Evolutionary conservation across 2,113 vertebrate genomes (phyloP).

Genomic region (Triplophysa tibetana): DNA sequence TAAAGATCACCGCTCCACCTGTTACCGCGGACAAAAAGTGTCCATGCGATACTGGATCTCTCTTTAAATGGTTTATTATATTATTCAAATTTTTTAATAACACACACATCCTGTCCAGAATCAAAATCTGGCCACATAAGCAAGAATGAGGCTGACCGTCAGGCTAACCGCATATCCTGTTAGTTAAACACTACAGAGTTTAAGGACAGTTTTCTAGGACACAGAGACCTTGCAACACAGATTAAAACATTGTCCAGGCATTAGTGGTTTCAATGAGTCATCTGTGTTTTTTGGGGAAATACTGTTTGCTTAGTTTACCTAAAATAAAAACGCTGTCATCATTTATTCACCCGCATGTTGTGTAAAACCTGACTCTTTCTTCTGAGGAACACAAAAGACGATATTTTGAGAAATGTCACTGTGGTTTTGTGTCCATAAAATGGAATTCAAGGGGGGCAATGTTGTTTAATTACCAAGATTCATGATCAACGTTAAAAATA

Average conservation of each 20-base stretch:
- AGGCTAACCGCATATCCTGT: constrained; percentile 38
- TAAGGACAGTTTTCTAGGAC: constrained; percentile 8
- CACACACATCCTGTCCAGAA: constrained; percentile 26
- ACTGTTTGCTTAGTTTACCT: no score
- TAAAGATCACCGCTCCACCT: not conserved
- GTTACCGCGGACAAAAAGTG: not conserved
- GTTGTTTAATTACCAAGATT: no score
- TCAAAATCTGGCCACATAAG: not conserved
- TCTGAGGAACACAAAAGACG: no score
- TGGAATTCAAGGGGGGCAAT: no score
- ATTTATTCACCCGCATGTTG: no score
- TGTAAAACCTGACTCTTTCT: no score
- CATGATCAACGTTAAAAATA: no score
- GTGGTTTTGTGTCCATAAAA: no score
- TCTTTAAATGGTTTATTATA: not conserved
- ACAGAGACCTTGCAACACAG: not conserved
- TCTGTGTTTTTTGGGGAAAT: no score
- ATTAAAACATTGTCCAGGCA: not conserved
- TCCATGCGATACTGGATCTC: not conserved
- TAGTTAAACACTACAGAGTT: not conserved
- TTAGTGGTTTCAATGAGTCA: not conserved
- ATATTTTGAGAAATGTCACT: no score
- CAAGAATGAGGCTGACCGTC: constrained; percentile 17
- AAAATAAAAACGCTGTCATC: no score
- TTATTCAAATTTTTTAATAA: not conserved